These are phyloP conservation scores for Syngnathus rostellatus DNA, from an alignment of 2,797 vertebrate species.

Conservation along the genomic window DNA sequence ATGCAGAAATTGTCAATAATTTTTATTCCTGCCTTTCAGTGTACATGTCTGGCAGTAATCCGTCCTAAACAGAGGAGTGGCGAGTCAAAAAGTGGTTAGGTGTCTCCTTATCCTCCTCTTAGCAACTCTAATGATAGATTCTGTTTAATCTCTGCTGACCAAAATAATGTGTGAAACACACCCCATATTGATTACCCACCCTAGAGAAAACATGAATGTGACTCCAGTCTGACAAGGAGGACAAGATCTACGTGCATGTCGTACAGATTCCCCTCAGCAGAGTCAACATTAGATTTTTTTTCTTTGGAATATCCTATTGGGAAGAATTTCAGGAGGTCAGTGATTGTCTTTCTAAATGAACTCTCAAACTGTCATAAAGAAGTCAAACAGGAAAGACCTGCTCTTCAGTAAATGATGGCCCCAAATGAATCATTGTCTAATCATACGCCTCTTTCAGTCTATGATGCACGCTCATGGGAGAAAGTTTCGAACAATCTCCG, in stretches of 20 bases:
- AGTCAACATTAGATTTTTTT: neutral
- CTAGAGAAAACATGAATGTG: constrained; percentile 1
- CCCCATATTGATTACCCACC: constrained; percentile 27
- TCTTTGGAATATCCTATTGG: neutral
- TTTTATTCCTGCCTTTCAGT: neutral
- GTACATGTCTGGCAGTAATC: neutral
- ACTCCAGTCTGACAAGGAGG: neutral
- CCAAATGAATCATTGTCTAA: constrained; percentile 14
- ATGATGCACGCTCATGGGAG: neutral
- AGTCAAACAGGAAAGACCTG: neutral
- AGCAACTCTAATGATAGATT: constrained; percentile 29
- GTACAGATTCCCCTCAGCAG: neutral
- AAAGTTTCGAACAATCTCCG: constrained; percentile 12
- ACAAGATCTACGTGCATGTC: neutral
- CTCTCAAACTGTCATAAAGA: neutral
- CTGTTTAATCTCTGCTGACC: constrained; percentile 21
- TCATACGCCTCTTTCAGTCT: neutral
- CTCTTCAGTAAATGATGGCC: constrained; percentile 10
- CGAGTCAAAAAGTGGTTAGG: neutral
- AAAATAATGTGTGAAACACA: constrained; percentile 31
- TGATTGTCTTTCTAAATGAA: neutral
- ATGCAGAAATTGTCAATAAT: neutral
- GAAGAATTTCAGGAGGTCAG: neutral
- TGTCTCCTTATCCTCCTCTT: neutral
- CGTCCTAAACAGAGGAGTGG: neutral